Percentiles rank a stretch among this genome's conserved stretches.
phyloP scores from a whole-genome alignment of 2,797 vertebrate genomes.

The Onychomys torridus region DNA sequence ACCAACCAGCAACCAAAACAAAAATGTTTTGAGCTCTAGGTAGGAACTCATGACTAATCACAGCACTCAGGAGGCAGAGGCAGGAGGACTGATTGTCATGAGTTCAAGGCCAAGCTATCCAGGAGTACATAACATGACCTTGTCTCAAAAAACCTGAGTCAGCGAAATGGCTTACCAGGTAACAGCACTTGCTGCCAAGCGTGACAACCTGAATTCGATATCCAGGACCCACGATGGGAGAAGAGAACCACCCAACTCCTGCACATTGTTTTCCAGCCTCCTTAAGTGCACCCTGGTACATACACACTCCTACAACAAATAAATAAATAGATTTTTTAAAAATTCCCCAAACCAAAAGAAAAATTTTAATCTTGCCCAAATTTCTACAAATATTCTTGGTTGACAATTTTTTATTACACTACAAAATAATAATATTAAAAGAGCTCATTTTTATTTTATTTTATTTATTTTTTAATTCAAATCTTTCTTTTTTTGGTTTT shows the following conservation, averaged over 20 bases:
- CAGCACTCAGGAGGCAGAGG: background rate
- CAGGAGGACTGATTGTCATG: background rate
- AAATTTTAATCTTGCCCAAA: background rate
- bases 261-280: background rate
- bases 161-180: background rate
- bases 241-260: background rate
- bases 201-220: too few species aligned
- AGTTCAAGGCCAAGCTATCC: background rate
- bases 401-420: background rate
- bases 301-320: background rate
- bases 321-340: background rate
- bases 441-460: background rate
- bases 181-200: background rate
- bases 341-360: background rate
- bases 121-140: background rate
- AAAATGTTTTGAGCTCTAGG: background rate
- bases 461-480: too few species aligned
- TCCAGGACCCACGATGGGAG: too few species aligned
- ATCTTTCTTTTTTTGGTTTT: too few species aligned
- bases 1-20: background rate
- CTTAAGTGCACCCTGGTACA: background rate
- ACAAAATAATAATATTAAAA: conserved; percentile 17
- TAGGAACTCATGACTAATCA: background rate
- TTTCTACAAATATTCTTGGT: conserved; percentile 28
- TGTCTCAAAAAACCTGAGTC: background rate